Base-by-base conservation (phyloP, 2,888 invertebrate species). In the Rotaria macrura region DNA sequence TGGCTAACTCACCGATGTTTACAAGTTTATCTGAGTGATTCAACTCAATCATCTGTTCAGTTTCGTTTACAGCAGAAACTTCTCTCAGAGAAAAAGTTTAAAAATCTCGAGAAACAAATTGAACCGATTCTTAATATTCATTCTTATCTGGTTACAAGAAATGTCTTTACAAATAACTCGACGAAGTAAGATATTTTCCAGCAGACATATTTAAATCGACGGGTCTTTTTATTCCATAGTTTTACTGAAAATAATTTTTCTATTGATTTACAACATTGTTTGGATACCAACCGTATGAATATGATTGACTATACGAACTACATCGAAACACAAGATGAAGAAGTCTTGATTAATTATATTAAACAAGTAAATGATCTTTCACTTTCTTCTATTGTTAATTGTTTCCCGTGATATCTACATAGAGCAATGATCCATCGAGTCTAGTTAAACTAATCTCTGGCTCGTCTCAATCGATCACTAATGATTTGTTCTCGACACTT, bases 1-100 rank as follows among this genome's bases (percentile, higher is more conserved):
- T 79, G 79, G 79, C 43, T 79, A 43, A 79, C 25, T 7, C 79
- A 79, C 40, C 25, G 43, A 79, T 79, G 79, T 79, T 79, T 79
- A 43, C 40, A 79, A n/a, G 79, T 79, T n/a, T 43, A 40, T 43
- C 25, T 79, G 43, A 43, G n/a, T 43, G 40, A 43, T 79, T 43
- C 79, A 25, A 43, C 79, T 25, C 79, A 40, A n/a, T 43, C 79
- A 12, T 25, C 79, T 2, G 4, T 79, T 43, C 1, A 79, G 3
- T 14, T 79, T 43, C 40, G 40, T 14, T 10, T 79, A 14, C 43
- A 79, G 43, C 79, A 79, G 43, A 79, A 43, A 25, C 6, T 43
- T 74, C 25, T 40, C 12, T n/a, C 40, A n/a, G 23, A 43, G 23
- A 12, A 79, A 43, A 20, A 74, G 6, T 74, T 74, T 74, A 6